Percentiles rank a stretch among this genome's conserved stretches.
These are phyloP conservation scores for Melospiza melodia DNA, from an alignment of 2,113 vertebrate genomes.

Conservation along the genomic window DNA sequence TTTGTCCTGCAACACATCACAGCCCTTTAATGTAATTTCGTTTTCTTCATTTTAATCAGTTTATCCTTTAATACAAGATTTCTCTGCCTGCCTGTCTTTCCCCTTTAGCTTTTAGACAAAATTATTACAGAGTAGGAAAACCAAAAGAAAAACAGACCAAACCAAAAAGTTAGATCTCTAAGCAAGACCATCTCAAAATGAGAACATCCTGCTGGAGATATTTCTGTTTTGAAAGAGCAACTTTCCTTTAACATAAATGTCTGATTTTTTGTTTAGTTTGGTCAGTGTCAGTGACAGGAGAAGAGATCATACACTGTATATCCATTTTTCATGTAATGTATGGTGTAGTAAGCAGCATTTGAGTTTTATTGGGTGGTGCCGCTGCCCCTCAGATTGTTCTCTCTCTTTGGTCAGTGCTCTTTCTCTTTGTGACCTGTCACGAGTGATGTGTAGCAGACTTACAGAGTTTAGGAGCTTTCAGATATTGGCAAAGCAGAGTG, in stretches of 20 bases:
- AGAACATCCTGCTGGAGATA: not conserved
- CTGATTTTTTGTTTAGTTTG: conserved; percentile 1
- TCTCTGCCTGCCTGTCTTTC: not conserved
- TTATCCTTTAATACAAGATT: conserved; percentile 28
- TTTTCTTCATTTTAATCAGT: conserved; percentile 29
- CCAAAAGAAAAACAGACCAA: not conserved
- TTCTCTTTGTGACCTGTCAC: not conserved
- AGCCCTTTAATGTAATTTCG: not conserved
- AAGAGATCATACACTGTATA: not conserved
- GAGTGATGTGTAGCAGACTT: not conserved
- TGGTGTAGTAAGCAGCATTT: not conserved
- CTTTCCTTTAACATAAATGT: conserved; percentile 5
- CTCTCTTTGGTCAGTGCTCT: not conserved
- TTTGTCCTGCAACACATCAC: conserved; percentile 27
- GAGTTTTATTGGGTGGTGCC: not conserved
- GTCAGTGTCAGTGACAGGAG: not conserved
- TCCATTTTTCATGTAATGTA: not conserved
- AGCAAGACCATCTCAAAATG: not conserved
- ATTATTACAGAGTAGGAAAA: not conserved
- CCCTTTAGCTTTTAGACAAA: conserved; percentile 19
- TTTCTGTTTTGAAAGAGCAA: conserved; percentile 1
- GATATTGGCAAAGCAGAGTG: not conserved
- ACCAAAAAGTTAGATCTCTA: not conserved
- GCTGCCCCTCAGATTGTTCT: not conserved
- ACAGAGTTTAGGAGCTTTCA: not conserved